Percentiles rank a stretch among this genome's conserved stretches.
phyloP scores from a whole-genome alignment of 2,113 vertebrate genomes.

The Grammomys dolichurus region DNA sequence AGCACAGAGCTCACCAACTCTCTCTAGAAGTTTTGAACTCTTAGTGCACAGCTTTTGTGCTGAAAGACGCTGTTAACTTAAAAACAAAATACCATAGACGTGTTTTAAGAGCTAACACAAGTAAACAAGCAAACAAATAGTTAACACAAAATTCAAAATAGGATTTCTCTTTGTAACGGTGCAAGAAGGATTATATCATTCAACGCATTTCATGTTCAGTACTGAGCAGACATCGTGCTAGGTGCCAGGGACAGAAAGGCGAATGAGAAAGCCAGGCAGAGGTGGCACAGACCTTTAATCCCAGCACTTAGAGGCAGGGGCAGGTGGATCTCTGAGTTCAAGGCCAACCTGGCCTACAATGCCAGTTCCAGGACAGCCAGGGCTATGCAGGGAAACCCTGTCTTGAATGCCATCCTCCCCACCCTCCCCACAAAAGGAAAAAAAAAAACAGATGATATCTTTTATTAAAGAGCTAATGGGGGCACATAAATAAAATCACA shows the following conservation, averaged over 20 bases:
- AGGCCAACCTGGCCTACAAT: background rate
- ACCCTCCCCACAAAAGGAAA: rapidly evolving
- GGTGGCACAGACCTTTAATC: background rate
- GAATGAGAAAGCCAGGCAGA: background rate
- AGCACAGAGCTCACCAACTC: background rate
- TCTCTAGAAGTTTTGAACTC: background rate
- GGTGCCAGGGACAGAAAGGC: background rate
- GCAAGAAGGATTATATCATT: background rate
- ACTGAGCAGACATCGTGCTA: background rate
- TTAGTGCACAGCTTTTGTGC: background rate
- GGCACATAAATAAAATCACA: slow-evolving; percentile 1
- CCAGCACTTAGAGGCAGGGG: background rate
- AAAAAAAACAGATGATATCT: background rate
- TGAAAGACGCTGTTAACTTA: background rate
- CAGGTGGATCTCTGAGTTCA: background rate
- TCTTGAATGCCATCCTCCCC: background rate
- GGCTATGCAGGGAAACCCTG: background rate
- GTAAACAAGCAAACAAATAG: background rate
- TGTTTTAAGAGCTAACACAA: slow-evolving; percentile 39
- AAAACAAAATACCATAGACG: background rate
- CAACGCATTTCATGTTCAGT: background rate
- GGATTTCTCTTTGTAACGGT: background rate
- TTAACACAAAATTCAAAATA: slow-evolving; percentile 50
- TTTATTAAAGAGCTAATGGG: slow-evolving; percentile 1
- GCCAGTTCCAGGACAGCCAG: background rate